These are phyloP conservation scores for Thamnophis sirtalis DNA, from an alignment of 2,113 vertebrate genomes.

Conservation along the genomic window DNA sequence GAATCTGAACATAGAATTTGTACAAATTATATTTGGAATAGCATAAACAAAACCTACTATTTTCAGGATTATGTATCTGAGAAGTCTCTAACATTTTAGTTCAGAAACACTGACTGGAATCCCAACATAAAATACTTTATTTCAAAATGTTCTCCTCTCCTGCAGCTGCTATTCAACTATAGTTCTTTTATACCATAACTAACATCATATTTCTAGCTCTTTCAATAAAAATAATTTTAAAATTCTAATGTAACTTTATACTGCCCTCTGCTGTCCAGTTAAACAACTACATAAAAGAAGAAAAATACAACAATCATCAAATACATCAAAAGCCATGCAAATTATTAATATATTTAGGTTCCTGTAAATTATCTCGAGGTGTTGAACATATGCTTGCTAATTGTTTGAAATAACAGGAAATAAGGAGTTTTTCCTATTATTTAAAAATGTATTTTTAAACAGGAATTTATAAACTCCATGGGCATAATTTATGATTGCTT, in stretches of 20 bases:
- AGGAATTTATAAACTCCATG: background rate
- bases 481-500: background rate
- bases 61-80: background rate
- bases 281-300: background rate
- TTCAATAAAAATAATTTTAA: background rate
- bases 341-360: background rate
- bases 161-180: background rate
- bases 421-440: background rate
- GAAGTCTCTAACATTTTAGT: background rate
- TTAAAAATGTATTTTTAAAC: background rate
- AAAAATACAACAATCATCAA: background rate
- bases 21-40: background rate
- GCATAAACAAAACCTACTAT: background rate
- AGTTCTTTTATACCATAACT: background rate
- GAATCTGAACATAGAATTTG: background rate
- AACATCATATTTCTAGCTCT: background rate
- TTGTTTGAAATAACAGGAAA: background rate
- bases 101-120: background rate
- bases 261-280: conserved; percentile 20
- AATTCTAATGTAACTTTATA: conserved; percentile 12
- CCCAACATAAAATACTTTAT: background rate
- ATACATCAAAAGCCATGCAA: background rate
- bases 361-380: background rate
- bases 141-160: background rate
- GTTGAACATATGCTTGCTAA: background rate